These are phyloP conservation scores for Opisthocomus hoazin DNA, from an alignment of 2,113 vertebrate species.

Conservation along the genomic window DNA sequence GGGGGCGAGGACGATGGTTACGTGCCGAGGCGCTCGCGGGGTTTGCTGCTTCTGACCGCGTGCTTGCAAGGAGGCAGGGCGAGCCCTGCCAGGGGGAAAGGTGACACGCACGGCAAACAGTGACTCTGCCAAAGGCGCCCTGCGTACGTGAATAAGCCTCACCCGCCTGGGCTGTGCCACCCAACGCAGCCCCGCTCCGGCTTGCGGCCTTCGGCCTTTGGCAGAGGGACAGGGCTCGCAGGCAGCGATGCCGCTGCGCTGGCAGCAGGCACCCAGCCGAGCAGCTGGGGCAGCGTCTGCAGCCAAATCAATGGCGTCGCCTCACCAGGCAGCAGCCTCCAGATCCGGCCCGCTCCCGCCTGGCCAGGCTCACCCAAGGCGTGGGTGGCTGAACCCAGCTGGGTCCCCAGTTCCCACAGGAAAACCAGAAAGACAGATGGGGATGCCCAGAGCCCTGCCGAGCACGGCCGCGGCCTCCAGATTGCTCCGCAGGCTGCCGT, in stretches of 20 bases:
- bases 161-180: background rate
- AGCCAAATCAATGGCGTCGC: background rate
- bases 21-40: accelerated
- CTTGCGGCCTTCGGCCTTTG: background rate
- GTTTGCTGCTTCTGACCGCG: background rate
- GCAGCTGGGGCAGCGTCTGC: background rate
- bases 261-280: background rate
- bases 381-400: background rate
- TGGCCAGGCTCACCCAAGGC: background rate
- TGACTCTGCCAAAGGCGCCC: background rate
- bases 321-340: background rate
- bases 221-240: background rate
- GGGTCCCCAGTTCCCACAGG: too few species aligned
- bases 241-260: accelerated
- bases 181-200: background rate
- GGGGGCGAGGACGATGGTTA: background rate
- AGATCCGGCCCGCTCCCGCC: background rate
- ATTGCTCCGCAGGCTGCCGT: background rate
- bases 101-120: background rate
- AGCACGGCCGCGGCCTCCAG: accelerated
- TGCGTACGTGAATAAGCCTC: background rate
- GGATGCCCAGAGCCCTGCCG: background rate
- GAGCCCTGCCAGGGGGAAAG: background rate
- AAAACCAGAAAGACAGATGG: accelerated
- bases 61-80: background rate